Conservation (phyloP, 2,888 invertebrate species). For the Lepidochitona cinerea region DNA sequence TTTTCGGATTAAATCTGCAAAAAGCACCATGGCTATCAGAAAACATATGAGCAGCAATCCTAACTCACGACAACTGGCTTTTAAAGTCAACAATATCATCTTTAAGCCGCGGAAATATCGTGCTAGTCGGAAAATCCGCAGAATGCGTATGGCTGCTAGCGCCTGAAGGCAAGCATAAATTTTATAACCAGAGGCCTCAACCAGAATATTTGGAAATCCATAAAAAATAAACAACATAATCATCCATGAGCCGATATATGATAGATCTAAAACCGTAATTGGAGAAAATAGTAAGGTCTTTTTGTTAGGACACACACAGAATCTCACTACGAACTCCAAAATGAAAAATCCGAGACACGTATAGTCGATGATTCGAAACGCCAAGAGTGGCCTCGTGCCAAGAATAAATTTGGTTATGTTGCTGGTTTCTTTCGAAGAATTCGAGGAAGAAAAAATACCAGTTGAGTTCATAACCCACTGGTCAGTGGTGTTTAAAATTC, state of each 20-base stretch:
- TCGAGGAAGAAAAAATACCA: not conserved
- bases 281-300: not conserved
- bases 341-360: not conserved
- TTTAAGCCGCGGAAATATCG: not conserved
- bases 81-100: constrained; percentile 1
- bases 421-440: not conserved
- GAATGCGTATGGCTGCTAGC: not conserved
- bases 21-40: constrained; percentile 5
- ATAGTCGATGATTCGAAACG: not conserved
- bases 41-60: not conserved
- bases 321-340: not conserved
- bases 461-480: not conserved
- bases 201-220: not conserved
- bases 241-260: not conserved
- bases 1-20: constrained; percentile 7
- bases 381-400: not conserved
- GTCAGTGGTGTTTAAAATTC: not conserved
- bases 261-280: not conserved
- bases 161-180: not conserved
- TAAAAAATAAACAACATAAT: not conserved
- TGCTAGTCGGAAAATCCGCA: not conserved
- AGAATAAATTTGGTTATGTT: not conserved
- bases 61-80: not conserved
- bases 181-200: not conserved
- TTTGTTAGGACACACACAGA: constrained; percentile 1